Percentiles rank a stretch among this genome's conserved stretches.
Evolutionary conservation across 2,113 vertebrate species (phyloP).

Genomic region (Puma concolor): DNA sequence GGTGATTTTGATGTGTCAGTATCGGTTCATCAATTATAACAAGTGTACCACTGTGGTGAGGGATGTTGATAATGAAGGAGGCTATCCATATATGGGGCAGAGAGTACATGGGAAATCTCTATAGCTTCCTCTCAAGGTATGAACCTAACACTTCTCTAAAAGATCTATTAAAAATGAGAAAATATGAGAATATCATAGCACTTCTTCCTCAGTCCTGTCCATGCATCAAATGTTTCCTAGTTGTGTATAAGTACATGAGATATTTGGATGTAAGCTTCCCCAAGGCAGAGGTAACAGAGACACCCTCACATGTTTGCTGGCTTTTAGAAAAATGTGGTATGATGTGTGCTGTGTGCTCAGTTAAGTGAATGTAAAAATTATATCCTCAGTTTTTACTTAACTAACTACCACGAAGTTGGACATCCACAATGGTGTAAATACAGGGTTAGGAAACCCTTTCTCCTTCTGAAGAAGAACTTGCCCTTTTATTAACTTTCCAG

Average conservation of each 20-base stretch:
- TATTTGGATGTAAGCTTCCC: background rate
- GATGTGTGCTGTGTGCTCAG: background rate
- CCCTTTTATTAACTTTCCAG: slow-evolving; percentile 11
- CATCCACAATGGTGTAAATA: background rate
- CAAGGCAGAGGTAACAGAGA: background rate
- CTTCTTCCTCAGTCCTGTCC: background rate
- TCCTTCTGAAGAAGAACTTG: background rate
- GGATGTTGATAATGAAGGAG: background rate
- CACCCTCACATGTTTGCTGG: background rate
- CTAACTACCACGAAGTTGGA: background rate
- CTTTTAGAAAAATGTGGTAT: background rate
- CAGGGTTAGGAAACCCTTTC: background rate
- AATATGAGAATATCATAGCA: background rate
- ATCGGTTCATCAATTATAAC: background rate
- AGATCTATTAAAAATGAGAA: background rate
- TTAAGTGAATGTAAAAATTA: slow-evolving; percentile 22
- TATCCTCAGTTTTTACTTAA: slow-evolving; percentile 35
- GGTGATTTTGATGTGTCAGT: background rate
- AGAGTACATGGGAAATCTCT: background rate
- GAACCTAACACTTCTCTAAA: background rate
- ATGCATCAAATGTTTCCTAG: background rate
- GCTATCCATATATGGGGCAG: background rate
- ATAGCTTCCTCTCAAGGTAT: background rate
- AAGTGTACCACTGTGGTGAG: background rate
- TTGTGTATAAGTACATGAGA: background rate